Conservation (phyloP, 2,888 invertebrate species). For the Epinotia demarniana region DNA sequence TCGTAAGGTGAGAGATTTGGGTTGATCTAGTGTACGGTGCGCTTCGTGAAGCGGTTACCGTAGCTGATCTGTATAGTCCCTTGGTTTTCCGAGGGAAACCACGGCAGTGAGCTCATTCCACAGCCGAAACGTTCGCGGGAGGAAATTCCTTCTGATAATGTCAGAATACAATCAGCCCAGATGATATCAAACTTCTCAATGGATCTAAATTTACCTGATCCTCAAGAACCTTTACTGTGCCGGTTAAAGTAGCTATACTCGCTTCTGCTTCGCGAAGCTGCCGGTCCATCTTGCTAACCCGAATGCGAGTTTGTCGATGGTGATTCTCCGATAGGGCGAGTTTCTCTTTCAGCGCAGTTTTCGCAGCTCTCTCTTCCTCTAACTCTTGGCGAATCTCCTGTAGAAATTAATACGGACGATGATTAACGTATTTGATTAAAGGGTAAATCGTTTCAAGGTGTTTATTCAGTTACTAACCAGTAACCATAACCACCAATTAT, state of each 20-base stretch:
- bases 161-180: too few species aligned
- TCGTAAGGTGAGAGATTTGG: too few species aligned
- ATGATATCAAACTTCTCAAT: neutral
- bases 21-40: too few species aligned
- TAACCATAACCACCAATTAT: too few species aligned
- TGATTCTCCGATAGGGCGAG: constrained; percentile 67
- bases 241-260: constrained; percentile 73
- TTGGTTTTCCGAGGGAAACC: too few species aligned
- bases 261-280: constrained; percentile 78
- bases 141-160: too few species aligned
- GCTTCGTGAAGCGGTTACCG: too few species aligned
- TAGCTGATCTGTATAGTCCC: too few species aligned
- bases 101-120: too few species aligned
- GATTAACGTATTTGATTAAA: neutral
- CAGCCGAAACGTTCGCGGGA: too few species aligned
- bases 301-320: constrained; percentile 67
- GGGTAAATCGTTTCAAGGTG: neutral
- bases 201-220: constrained; percentile 66
- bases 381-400: constrained; percentile 66
- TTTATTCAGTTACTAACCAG: too few species aligned
- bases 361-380: constrained; percentile 69
- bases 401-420: neutral
- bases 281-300: constrained; percentile 75
- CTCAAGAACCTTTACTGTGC: constrained; percentile 74
- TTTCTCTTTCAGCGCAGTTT: constrained; percentile 65